Conservation (phyloP, 1,140 invertebrate species). For the Mactra quadrangularis region DNA sequence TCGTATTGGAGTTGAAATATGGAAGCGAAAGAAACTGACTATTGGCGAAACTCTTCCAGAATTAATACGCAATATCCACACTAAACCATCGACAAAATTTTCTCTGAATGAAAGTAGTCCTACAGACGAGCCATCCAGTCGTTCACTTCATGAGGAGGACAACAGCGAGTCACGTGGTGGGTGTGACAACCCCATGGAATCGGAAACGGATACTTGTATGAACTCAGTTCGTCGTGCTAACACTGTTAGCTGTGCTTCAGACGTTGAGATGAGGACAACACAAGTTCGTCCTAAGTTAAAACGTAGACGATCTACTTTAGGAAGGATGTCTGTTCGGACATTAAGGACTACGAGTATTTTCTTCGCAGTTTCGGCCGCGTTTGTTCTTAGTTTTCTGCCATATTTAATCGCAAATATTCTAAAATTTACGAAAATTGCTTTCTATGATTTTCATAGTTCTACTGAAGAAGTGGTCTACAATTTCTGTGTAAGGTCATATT, state of each 20-base stretch:
- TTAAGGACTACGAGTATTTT: constrained; percentile 68
- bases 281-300: constrained; percentile 12
- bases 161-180: constrained; percentile 25
- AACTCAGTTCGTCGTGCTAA: constrained; percentile 11
- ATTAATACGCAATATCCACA: constrained; percentile 17
- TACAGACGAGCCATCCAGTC: constrained; percentile 32
- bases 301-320: constrained; percentile 13
- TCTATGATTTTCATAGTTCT: constrained; percentile 52
- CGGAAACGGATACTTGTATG: constrained; percentile 22
- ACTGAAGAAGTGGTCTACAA: constrained; percentile 70
- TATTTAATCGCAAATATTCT: constrained; percentile 69
- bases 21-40: constrained; percentile 59
- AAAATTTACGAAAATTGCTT: constrained; percentile 65
- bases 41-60: constrained; percentile 56
- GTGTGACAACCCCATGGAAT: constrained; percentile 8
- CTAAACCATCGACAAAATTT: background rate
- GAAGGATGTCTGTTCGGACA: constrained; percentile 60
- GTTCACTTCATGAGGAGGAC: constrained; percentile 51
- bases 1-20: constrained; percentile 68
- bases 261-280: background rate
- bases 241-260: background rate
- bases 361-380: constrained; percentile 68
- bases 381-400: constrained; percentile 69
- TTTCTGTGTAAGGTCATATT: constrained; percentile 69
- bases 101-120: constrained; percentile 25